Evolutionary conservation across 92 coral and sea anemone species (phyloP).

Genomic region (Meandrina meandrites): DNA sequence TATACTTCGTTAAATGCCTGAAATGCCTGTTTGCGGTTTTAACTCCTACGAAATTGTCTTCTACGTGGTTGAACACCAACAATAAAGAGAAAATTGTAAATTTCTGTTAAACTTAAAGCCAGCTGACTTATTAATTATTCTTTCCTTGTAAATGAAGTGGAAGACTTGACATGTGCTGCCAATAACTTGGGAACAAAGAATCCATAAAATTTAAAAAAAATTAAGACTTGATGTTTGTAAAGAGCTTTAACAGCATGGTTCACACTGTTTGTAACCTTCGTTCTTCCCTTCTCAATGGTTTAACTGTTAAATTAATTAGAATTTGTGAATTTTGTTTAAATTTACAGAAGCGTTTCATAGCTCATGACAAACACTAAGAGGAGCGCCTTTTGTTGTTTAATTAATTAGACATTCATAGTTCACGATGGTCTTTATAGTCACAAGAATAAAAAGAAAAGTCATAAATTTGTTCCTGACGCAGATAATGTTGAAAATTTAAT

Average conservation of each 20-base stretch:
- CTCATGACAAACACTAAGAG: background rate
- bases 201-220: background rate
- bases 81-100: background rate
- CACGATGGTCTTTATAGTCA: background rate
- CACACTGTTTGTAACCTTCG: background rate
- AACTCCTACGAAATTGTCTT: background rate
- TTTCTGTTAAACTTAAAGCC: background rate
- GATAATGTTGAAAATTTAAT: background rate
- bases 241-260: background rate
- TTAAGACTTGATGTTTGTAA: background rate
- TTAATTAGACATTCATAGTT: background rate
- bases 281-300: background rate
- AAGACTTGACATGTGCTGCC: background rate
- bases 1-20: background rate
- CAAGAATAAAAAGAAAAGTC: background rate
- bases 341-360: too few species aligned
- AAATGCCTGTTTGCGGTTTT: background rate
- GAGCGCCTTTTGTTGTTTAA: background rate
- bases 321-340: background rate
- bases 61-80: background rate
- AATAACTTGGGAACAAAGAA: background rate
- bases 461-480: background rate
- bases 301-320: too few species aligned
- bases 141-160: background rate
- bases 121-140: constrained; percentile 2